phyloP scores from a whole-genome alignment of 1,140 invertebrate species.

The Ephestia elutella region DNA sequence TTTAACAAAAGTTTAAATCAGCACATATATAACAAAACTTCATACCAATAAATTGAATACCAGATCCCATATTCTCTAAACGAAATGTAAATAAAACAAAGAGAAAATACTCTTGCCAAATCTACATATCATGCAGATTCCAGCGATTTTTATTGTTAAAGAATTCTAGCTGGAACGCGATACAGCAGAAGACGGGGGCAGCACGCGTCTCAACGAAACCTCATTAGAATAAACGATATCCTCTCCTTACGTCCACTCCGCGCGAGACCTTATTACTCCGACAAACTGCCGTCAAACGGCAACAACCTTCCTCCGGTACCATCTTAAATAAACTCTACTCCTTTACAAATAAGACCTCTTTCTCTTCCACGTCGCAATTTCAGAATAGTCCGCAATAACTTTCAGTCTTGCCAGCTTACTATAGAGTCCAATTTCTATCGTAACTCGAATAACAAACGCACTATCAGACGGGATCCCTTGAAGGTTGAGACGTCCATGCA shows the following conservation, averaged over 20 bases:
- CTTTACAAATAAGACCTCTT: conserved; percentile 27
- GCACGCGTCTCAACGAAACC: conserved; percentile 54
- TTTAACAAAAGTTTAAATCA: no score
- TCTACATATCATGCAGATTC: conserved; percentile 7
- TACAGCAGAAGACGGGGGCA: conserved; percentile 30
- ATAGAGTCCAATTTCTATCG: conserved; percentile 43
- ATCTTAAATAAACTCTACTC: conserved; percentile 29
- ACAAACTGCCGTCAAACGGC: conserved; percentile 68
- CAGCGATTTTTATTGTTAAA: conserved; percentile 16
- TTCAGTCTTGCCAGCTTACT: conserved; percentile 34
- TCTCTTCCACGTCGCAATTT: conserved; percentile 15
- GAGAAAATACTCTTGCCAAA: background rate
- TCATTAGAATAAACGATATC: conserved; percentile 75
- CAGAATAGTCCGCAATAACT: conserved; percentile 25
- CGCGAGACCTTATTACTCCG: conserved; percentile 70
- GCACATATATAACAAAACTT: no score
- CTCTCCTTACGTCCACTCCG: conserved; percentile 70
- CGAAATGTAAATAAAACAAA: background rate
- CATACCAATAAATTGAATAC: background rate
- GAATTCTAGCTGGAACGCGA: conserved; percentile 29
- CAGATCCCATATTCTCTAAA: background rate
- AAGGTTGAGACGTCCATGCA: conserved; percentile 63
- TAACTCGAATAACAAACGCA: conserved; percentile 44
- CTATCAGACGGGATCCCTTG: conserved; percentile 47
- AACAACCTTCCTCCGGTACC: conserved; percentile 24